Percentiles rank a stretch among this genome's conserved stretches.
phyloP scores from a whole-genome alignment of 2,888 invertebrate species.

The Eutolmus rufibarbis region DNA sequence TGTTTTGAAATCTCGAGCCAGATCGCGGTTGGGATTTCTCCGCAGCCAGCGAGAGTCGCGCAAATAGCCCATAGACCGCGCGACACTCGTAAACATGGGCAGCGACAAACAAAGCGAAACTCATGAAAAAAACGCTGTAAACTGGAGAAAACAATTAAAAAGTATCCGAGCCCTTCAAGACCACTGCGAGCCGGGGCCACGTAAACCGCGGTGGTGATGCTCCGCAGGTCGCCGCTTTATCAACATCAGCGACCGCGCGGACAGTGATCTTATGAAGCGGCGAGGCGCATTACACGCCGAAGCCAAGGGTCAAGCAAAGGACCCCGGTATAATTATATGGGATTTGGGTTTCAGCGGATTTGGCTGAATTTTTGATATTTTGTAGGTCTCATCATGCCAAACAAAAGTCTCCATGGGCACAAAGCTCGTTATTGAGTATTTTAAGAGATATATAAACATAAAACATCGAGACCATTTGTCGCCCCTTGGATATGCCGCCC shows the following conservation, averaged over 20 bases:
- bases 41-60: background rate
- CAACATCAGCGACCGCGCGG: background rate
- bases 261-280: background rate
- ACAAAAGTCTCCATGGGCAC: no score
- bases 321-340: no score
- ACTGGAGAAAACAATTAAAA: slow-evolving; percentile 16
- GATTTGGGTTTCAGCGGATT: no score
- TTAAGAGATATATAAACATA: no score
- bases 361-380: no score
- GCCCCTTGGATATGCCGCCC: no score
- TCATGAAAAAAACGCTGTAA: slow-evolving; percentile 1
- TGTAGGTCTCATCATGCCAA: no score
- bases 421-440: no score
- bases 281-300: background rate
- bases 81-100: slow-evolving; percentile 26
- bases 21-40: background rate
- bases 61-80: slow-evolving; percentile 24
- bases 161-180: background rate
- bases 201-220: background rate
- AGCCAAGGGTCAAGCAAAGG: slow-evolving; percentile 17
- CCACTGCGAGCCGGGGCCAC: background rate
- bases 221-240: background rate
- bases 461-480: no score
- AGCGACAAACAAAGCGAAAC: background rate
- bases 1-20: slow-evolving; percentile 1